Conservation (phyloP, 2,113 vertebrate species). For the Narcine bancroftii region DNA sequence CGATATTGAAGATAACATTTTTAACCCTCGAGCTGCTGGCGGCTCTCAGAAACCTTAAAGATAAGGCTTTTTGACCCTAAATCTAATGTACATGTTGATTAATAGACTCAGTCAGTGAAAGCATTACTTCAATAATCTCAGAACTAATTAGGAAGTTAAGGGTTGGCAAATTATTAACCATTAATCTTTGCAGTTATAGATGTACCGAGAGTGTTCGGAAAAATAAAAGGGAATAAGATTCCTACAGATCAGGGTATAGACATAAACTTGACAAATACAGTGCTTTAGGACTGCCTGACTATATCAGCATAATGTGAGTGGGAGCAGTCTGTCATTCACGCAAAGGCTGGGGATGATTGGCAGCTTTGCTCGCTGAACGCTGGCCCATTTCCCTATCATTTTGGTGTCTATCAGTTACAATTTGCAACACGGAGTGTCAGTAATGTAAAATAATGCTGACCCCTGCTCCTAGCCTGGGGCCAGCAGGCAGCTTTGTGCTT, state of each 20-base stretch:
- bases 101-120: constrained; percentile 5
- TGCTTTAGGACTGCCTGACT: constrained; percentile 63
- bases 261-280: constrained; percentile 68
- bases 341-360: constrained; percentile 69
- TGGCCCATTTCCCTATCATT: constrained; percentile 59
- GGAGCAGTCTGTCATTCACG: constrained; percentile 70
- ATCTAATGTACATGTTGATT: not conserved
- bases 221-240: constrained; percentile 4
- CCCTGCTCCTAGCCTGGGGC: constrained; percentile 63
- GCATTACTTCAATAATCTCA: constrained; percentile 18
- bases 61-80: not conserved
- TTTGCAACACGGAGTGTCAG: constrained; percentile 77
- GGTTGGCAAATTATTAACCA: constrained; percentile 18
- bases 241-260: constrained; percentile 54
- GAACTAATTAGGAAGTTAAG: constrained; percentile 34
- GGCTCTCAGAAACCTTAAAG: not conserved
- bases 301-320: constrained; percentile 63
- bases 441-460: constrained; percentile 79
- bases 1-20: not conserved
- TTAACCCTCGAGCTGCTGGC: constrained; percentile 1
- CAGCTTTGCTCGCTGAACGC: constrained; percentile 61
- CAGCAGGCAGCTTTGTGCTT: constrained; percentile 58
- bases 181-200: not conserved
- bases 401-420: constrained; percentile 73
- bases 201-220: not conserved